Base-by-base conservation (phyloP, 2,113 vertebrate genomes). In the Excalfactoria chinensis region DNA sequence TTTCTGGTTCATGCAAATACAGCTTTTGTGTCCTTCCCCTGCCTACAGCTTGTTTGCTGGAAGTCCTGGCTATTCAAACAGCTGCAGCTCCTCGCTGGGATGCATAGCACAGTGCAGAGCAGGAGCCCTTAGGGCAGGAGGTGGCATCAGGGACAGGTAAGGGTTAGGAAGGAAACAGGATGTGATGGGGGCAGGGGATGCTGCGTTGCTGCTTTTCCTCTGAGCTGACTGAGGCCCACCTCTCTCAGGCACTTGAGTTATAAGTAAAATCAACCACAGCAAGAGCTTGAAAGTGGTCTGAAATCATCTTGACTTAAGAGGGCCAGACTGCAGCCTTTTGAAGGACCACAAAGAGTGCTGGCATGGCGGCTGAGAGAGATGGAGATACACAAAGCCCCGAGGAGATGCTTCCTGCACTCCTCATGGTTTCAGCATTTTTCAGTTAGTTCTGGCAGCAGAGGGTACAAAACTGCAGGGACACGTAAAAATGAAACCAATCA, bases 401-500 rank as follows among this genome's bases (percentile, higher is more conserved):
- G 71, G 55, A 62, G 20, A 49, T 55, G 69, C 49, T 7, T 89
- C 59, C 63, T 63, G 22, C 63, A 75, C 49, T 70, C 41, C 44
- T 85, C 58, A 64, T 59, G 41, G 40, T 88, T 91, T 79, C 41
- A 56, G 63, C 70, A n/a, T 69, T 82, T 89, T 92, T 89, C 89
- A 63, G 81, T 79, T 84, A 72, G 20, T 13, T 82, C 70, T 79
- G 85, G 71, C 89, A 87, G 4, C 55, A 92, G 87, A 48, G 28
- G 19, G 21, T 76, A 16, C 44, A 87, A 96, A 95, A 93, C 87
- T 68, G 37, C 32, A 82, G 70, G 90, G 70, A 79, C 40, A 43
- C 37, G 49, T 51, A 85, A 94, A 91, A 95, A 46, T 73, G 94
- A 95, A 96, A 95, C 93, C 32, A 62, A 85, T 87, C 32, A 89